Evolutionary conservation across 1,140 invertebrate species (phyloP).

Genomic region (Drosophila bocki): DNA sequence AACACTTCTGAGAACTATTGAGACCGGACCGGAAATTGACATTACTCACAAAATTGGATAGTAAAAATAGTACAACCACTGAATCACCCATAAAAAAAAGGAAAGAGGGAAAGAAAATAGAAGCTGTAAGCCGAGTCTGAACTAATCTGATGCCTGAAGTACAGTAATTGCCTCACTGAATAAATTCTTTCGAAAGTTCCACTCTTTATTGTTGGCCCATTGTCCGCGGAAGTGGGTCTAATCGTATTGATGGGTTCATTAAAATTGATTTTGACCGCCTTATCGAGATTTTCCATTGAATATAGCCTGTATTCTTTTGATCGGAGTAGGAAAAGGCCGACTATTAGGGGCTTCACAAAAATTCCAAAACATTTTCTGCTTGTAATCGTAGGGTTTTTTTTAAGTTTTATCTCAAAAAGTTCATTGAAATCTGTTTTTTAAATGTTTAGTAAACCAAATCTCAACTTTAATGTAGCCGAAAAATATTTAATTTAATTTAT

Average conservation of each 20-base stretch:
- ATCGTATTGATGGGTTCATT: constrained; percentile 43
- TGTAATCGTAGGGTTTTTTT: neutral
- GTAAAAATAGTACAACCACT: constrained; percentile 15
- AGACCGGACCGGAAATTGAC: constrained; percentile 9
- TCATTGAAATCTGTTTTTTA: neutral
- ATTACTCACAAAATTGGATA: constrained; percentile 16
- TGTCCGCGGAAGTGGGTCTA: constrained; percentile 28
- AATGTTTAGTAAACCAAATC: neutral
- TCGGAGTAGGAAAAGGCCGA: neutral
- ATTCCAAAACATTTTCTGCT: neutral
- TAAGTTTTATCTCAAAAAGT: neutral
- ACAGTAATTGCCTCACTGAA: constrained; percentile 35
- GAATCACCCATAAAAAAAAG: constrained; percentile 1
- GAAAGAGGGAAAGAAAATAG: neutral
- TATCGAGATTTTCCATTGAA: constrained; percentile 11
- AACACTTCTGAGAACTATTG: constrained; percentile 8
- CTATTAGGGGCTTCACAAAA: neutral
- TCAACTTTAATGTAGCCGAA: neutral
- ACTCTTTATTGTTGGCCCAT: constrained; percentile 16
- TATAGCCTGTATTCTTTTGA: neutral
- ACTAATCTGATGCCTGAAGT: constrained; percentile 12
- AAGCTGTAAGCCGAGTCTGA: constrained; percentile 1
- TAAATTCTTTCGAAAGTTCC: constrained; percentile 34
- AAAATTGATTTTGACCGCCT: constrained; percentile 26
- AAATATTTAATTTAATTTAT: neutral